Evolutionary conservation across 1,140 invertebrate species (phyloP), one percentile per base, ranked within the genome.

Genomic region (Drosophila mayri): DNA sequence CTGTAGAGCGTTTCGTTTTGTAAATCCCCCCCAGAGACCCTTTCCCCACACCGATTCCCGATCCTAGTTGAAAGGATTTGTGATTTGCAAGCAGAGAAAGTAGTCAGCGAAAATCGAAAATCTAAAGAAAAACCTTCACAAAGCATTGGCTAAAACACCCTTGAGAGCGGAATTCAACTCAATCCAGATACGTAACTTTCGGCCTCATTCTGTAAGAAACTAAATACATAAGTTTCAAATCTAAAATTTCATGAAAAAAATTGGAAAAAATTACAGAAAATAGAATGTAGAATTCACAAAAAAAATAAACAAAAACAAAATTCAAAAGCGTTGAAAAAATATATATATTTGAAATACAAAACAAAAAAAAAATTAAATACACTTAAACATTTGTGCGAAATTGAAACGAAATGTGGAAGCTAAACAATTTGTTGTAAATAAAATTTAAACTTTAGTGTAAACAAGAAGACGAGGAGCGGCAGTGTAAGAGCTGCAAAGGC

Each of bases 101-200:
- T 64, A 81, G 44, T 78, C 76, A 81, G 57, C 20, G 60, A 60
- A 81, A 54, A 25, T 66, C 67, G 50, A 60, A 81, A 54, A 25
- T 66, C 67, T 47, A 47, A 86, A 40, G 30, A 50, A 57, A 57
- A 40, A 11, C 44, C 50, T 63, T 63, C 55, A 32, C 43, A 59
- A 60, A 20, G 41, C 18, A 76, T 76, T 79, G 63, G 62, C 64
- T 54, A 46, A 35, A 73, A 58, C 52, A 57, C 35, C 58, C 41
- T 52, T 71, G 57, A 44, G 41, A 70, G 40, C 64, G 35, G 59
- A 85, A 80, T 59, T 67, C 37, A 66, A 90, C 78, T 81, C 85
- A 91, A 92, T 91, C 88, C 85, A 91, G 90, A 92, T 92, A 92
- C 91, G 91, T 92, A 92, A 92, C 80, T 83, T 88, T 92, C 76